Base-by-base conservation (phyloP, 2,113 vertebrate genomes). In the Ibidorhyncha struthersii region DNA sequence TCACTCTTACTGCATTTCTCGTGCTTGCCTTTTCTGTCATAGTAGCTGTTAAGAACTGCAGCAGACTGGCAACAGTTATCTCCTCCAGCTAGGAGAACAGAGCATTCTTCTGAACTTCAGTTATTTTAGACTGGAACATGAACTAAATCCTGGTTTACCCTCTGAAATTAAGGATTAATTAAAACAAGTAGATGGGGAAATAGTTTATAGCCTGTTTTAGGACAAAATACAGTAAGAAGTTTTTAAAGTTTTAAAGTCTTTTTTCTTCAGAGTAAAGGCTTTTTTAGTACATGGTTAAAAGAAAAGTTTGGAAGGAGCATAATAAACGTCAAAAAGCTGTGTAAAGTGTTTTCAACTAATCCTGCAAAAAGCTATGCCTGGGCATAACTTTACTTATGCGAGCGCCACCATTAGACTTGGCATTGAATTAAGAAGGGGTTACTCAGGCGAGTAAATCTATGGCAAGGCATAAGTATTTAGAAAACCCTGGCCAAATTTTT, bases 1-100 rank as follows among this genome's bases (percentile, higher is more conserved):
- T 97, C n/a, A 34, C 69, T 69, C 86, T 87, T 61, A 82, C 67
- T 63, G 52, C 61, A 7, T 91, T 65, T 96, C 88, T 93, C 58
- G 4, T 86, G 96, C 90, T 94, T 94, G 63, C 85, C 86, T 97
- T 93, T 95, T 88, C 74, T 93, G 61, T 91, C 93, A 45, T 70
- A 88, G 94, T 49, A 65, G 26, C 61, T 90, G 29, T 77, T 77
- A 86, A 83, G 69, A 91, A 15, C 86, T 90, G 77, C 88, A 89
- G 63, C 77, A 88, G 82, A 79, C 45, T 95, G 67, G 50, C 56
- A 76, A 93, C 47, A 73, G 43, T 74, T 78, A 61, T 8, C 63
- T 62, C 38, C 58, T 84, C 40, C 65, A 77, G 76, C 53, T 69
- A 94, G 87, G 85, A 79, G 66, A 90, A 50, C 9, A 89, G 59